Conservation (phyloP, 2,888 invertebrate species). For the Maniola hyperantus region DNA sequence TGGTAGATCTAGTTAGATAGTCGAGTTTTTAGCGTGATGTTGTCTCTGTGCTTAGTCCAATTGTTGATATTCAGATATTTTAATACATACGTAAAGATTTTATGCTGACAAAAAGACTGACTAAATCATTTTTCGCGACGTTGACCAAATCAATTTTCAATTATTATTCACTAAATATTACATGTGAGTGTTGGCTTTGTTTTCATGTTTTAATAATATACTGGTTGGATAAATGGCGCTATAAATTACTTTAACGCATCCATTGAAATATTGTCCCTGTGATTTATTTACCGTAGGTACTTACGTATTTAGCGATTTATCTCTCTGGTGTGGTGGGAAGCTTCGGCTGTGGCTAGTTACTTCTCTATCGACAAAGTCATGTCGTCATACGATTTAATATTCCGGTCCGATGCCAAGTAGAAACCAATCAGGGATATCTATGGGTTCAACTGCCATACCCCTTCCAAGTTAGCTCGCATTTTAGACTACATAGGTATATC, state of each 20-base stretch:
- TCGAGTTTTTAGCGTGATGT: too few relatives aligned
- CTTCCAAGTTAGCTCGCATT: too few relatives aligned
- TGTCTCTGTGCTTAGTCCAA: too few relatives aligned
- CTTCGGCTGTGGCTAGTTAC: too few relatives aligned
- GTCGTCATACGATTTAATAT: too few relatives aligned
- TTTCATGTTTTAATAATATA: slow-evolving; percentile 20
- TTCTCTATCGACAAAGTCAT: too few relatives aligned
- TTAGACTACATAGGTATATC: too few relatives aligned
- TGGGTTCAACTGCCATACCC: too few relatives aligned
- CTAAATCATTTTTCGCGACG: slow-evolving; percentile 1
- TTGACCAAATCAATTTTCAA: slow-evolving; percentile 41
- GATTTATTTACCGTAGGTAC: neutral
- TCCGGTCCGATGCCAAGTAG: too few relatives aligned
- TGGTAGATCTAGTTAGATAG: too few relatives aligned
- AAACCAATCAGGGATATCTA: too few relatives aligned
- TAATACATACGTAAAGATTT: neutral
- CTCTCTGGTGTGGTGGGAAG: neutral
- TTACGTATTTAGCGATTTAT: neutral
- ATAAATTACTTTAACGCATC: slow-evolving; percentile 4
- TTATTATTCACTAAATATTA: slow-evolving; percentile 45
- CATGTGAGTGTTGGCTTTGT: slow-evolving; percentile 51
- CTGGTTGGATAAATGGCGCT: slow-evolving; percentile 6
- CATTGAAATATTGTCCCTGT: neutral
- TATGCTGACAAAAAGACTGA: neutral
- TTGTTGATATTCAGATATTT: too few relatives aligned